Evolutionary conservation across 1,140 invertebrate species (phyloP).

Genomic region (Drosophila nasuta): DNA sequence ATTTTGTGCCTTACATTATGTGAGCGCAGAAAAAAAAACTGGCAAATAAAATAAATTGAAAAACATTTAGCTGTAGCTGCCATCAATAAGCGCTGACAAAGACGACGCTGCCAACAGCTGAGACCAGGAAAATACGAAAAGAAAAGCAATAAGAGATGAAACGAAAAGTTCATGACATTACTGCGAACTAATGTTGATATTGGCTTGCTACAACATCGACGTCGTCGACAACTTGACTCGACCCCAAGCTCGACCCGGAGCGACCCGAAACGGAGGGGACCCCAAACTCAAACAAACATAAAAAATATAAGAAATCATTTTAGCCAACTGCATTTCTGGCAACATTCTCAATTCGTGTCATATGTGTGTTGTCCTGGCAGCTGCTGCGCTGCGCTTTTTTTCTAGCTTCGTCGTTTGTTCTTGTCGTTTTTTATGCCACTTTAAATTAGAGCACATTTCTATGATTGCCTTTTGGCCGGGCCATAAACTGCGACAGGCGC

Average conservation of each 20-base stretch:
- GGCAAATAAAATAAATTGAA: conserved; percentile 80
- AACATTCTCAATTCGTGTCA: conserved; percentile 44
- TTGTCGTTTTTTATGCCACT: conserved; percentile 57
- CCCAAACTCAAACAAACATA: conserved; percentile 74
- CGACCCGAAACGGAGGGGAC: conserved; percentile 24
- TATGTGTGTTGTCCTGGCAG: conserved; percentile 67
- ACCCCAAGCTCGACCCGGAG: conserved; percentile 31
- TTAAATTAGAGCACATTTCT: conserved; percentile 83
- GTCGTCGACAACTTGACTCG: conserved; percentile 13
- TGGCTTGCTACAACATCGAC: conserved; percentile 43
- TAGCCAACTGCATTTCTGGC: conserved; percentile 71
- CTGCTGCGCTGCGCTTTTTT: conserved; percentile 51
- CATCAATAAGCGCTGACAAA: conserved; percentile 82
- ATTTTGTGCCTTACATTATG: neutral
- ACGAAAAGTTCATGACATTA: conserved; percentile 76
- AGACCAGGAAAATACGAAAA: conserved; percentile 52
- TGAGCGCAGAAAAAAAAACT: conserved; percentile 30
- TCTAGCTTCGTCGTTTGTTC: conserved; percentile 27
- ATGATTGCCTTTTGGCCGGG: conserved; percentile 65
- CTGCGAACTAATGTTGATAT: conserved; percentile 78
- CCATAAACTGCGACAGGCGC: conserved; percentile 77
- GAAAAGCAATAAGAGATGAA: conserved; percentile 18
- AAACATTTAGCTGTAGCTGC: conserved; percentile 74
- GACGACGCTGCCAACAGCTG: conserved; percentile 69
- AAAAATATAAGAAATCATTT: conserved; percentile 73